Base-by-base conservation (phyloP, 2,113 vertebrate species). In the Pongo pygmaeus region DNA sequence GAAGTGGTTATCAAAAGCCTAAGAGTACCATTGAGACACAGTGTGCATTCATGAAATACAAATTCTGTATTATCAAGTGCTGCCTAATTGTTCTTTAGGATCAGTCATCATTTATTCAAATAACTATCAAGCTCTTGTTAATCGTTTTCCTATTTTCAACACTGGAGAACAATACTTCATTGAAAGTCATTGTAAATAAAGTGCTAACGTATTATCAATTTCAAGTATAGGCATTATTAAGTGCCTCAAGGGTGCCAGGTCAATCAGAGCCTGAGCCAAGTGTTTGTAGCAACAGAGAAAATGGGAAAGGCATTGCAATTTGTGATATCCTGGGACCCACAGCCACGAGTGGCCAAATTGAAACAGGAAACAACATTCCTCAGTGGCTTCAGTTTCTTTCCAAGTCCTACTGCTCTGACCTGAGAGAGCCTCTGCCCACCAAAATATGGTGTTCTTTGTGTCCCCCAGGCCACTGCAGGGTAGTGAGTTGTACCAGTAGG, bases 391-490 rank as follows among this genome's bases (percentile, higher is more conserved):
- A 72, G 32, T 83, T 3, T 27, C 16, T 8, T 70, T 7, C 89
- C 38, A 64, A 35, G 12, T 6, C 43, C 23, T 4, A 17, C 25
- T 16, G 6, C 9, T 25, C 13, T 1, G 0, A 43, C 70, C 18
- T 23, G 23, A 48, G 69, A 12, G 35, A 72, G 30, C 32, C 20
- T 81, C 80, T 40, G 13, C 20, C 40, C 14, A 74, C 1, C 61
- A 50, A 57, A 70, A 30, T 38, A 50, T 17, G 12, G 6, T 67
- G 38, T 94, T 43, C 4, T 2, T 35, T 57, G 7, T 87, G 46
- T 81, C 40, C 3, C 35, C 55, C 89, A 95, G 92, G 77, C 96
- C 70, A 38, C 55, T 93, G 6, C 83, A 84, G 35, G 55, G n/a
- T n/a, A 35, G 25, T 3, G 48, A 88, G 43, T 50, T 84, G n/a